Base-by-base conservation (phyloP, 2,888 invertebrate species). In the Eremobia ochroleuca region DNA sequence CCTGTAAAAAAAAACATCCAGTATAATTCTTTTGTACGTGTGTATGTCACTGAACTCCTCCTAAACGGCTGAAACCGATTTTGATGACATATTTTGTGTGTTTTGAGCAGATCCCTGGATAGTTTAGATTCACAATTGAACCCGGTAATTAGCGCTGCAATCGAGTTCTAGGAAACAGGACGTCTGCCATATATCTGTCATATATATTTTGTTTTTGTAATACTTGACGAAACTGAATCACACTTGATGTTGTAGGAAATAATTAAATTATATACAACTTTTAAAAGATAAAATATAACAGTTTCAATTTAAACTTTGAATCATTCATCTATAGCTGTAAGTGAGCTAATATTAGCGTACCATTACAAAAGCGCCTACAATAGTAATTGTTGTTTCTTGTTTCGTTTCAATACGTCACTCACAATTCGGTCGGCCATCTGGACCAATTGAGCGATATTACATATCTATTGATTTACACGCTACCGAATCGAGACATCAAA, bases 381-480 rank as follows among this genome's bases (percentile, higher is more conserved):
- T 82, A 74, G 79, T 61, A 61, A 77, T 82, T 73, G 70, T 77
- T 79, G 68, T n/a, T 76, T 49, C 65, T 59, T 28, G 85, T 64
- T 82, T 46, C 58, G 64, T 58, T 77, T 72, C 58, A 64, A 69
- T 67, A 88, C 84, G 88, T 85, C 86, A 87, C 65, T 78, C 75
- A 82, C 81, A 88, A 83, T 82, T 81, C 67, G 70, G 74, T 76
- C 65, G 77, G 74, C 75, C 81, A 88, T 88, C 87, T 85, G 87
- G 79, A 37, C 68, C 90, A 88, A 89, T 90, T 89, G 84, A 85
- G 76, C 76, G 81, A 85, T 87, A 87, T 83, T 86, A 77, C 79
- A 77, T 85, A 83, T 90, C 82, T 87, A 86, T 88, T 85, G 83
- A 90, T 87, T 88, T 87, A 89, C 78, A 71, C 69, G 66, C 76